Evolutionary conservation across 1,140 invertebrate species (phyloP).

Genomic region (Asobara japonica): DNA sequence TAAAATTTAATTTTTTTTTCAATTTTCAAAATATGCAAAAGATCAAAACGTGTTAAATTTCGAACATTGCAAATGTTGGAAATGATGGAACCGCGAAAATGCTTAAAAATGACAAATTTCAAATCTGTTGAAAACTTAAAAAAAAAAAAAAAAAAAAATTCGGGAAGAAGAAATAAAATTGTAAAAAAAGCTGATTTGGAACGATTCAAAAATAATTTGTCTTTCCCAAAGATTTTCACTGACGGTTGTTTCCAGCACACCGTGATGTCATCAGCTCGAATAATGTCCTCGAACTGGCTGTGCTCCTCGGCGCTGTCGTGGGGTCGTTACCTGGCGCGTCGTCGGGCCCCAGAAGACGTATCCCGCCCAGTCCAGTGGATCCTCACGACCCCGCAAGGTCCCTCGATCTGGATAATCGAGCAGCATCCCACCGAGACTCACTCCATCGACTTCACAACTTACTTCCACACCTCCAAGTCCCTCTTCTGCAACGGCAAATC

Average conservation of each 20-base stretch:
- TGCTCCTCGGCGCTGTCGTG: conserved; percentile 77
- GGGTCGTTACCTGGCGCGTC: conserved; percentile 71
- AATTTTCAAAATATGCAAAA: too few relatives aligned
- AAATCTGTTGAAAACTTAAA: too few relatives aligned
- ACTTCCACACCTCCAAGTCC: conserved; percentile 74
- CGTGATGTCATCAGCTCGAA: conserved; percentile 80
- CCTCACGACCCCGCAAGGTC: conserved; percentile 74
- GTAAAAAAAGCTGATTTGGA: too few relatives aligned
- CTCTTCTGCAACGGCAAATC: conserved; percentile 86
- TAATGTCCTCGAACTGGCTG: conserved; percentile 88
- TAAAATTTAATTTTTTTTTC: too few relatives aligned
- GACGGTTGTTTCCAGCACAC: conserved; percentile 51
- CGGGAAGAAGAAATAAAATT: too few relatives aligned
- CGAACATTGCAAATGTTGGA: too few relatives aligned
- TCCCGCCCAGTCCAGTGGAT: conserved; percentile 90
- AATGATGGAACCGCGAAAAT: too few relatives aligned
- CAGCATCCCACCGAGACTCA: conserved; percentile 80
- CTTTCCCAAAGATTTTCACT: conserved; percentile 12
- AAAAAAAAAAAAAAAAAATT: too few relatives aligned
- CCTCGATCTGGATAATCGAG: conserved; percentile 78
- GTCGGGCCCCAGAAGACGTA: conserved; percentile 70
- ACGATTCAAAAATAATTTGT: not conserved
- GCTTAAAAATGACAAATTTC: too few relatives aligned
- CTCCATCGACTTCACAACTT: conserved; percentile 75
- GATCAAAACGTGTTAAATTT: too few relatives aligned